These are phyloP conservation scores for Lepilemur septentrionalis DNA, from an alignment of 2,797 vertebrate species.

Conservation along the genomic window DNA sequence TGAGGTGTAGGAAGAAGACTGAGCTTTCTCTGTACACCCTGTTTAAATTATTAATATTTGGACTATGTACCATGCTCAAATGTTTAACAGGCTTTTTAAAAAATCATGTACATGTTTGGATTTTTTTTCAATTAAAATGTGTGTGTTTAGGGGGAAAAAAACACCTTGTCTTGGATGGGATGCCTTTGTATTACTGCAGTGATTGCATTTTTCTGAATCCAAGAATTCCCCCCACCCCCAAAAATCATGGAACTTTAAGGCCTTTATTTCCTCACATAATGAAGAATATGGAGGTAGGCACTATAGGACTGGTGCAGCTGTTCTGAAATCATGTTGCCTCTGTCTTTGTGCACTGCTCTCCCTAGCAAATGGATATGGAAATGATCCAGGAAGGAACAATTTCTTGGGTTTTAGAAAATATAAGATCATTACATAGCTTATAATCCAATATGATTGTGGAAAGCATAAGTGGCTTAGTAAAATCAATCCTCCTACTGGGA, in stretches of 20 bases:
- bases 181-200: neutral
- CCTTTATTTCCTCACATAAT: neutral
- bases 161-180: neutral
- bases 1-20: neutral
- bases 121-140: neutral
- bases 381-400: neutral
- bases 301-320: neutral
- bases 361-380: neutral
- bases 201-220: neutral
- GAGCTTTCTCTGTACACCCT: neutral
- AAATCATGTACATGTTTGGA: neutral
- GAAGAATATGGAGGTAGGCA: neutral
- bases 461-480: neutral
- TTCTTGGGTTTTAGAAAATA: constrained; percentile 17
- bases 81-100: neutral
- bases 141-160: neutral
- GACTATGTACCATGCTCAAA: neutral
- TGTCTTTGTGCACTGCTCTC: neutral
- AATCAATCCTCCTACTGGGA: neutral
- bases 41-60: neutral
- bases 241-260: neutral
- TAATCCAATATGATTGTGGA: neutral
- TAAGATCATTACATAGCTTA: neutral
- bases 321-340: neutral
- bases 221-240: neutral